Conservation (phyloP, 2,888 invertebrate genomes). For the Trissoscelio sp. region DNA sequence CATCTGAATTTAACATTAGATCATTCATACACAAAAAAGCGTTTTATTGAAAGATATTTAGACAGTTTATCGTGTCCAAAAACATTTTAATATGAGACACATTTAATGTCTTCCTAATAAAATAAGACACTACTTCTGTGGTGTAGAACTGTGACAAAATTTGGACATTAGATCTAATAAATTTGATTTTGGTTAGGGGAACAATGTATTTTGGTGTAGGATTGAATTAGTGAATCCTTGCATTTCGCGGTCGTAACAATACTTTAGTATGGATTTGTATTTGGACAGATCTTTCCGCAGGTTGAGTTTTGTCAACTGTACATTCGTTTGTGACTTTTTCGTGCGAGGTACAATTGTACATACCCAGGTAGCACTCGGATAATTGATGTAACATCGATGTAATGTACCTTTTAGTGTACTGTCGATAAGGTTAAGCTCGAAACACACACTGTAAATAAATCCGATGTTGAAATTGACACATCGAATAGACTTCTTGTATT, state of each 20-base stretch:
- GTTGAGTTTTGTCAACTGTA: slow-evolving; percentile 24
- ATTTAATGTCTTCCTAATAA: too few relatives aligned
- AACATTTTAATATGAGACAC: too few relatives aligned
- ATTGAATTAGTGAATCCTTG: slow-evolving; percentile 33
- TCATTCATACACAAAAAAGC: too few relatives aligned
- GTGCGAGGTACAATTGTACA: slow-evolving; percentile 55
- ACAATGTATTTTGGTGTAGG: slow-evolving; percentile 34
- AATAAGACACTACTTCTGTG: too few relatives aligned
- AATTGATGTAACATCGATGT: slow-evolving; percentile 67
- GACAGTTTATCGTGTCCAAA: too few relatives aligned
- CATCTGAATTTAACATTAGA: too few relatives aligned
- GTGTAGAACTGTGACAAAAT: too few relatives aligned
- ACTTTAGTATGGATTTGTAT: slow-evolving; percentile 27
- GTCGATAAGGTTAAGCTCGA: slow-evolving; percentile 62
- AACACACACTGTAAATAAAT: slow-evolving; percentile 65
- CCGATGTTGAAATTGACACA: slow-evolving; percentile 59
- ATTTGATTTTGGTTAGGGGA: too few relatives aligned
- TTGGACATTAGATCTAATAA: too few relatives aligned
- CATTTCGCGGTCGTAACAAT: slow-evolving; percentile 35
- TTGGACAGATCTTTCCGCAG: slow-evolving; percentile 13
- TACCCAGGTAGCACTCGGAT: slow-evolving; percentile 63
- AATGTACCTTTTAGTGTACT: slow-evolving; percentile 67
- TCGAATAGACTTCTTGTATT: slow-evolving; percentile 63
- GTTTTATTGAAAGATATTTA: too few relatives aligned
- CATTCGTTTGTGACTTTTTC: slow-evolving; percentile 40